A percentile compares a stretch with the other conserved stretches of the same genome.
phyloP scores from a whole-genome alignment of 1,140 invertebrate species.

The Aphis craccivora region DNA sequence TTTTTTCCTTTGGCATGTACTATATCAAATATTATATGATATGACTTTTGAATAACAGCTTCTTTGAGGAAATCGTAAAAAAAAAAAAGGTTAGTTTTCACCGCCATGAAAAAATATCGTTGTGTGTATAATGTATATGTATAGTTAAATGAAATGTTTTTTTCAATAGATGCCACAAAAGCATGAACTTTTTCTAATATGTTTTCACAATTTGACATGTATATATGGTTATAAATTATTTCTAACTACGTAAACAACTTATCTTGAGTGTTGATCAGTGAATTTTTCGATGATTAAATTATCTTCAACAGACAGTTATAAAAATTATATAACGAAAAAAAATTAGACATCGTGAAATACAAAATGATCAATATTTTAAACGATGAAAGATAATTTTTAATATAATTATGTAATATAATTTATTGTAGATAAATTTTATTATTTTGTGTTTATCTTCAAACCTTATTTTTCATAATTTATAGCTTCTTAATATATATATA shows the following conservation, averaged over 20 bases:
- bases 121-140: no score
- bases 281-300: neutral
- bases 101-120: neutral
- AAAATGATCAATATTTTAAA: neutral
- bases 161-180: neutral
- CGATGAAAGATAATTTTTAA: neutral
- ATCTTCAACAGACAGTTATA: neutral
- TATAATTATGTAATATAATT: neutral
- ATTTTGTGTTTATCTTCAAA: neutral
- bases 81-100: neutral
- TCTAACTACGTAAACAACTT: neutral
- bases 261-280: neutral
- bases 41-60: neutral
- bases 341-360: neutral
- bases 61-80: neutral
- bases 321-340: neutral
- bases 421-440: neutral
- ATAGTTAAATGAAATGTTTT: conserved; percentile 1
- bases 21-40: neutral
- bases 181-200: neutral
- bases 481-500: neutral
- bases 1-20: neutral
- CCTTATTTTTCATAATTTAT: neutral
- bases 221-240: neutral
- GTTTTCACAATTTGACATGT: neutral